Conservation (phyloP, 2,113 vertebrate genomes). For the Cichladusa arquata region DNA sequence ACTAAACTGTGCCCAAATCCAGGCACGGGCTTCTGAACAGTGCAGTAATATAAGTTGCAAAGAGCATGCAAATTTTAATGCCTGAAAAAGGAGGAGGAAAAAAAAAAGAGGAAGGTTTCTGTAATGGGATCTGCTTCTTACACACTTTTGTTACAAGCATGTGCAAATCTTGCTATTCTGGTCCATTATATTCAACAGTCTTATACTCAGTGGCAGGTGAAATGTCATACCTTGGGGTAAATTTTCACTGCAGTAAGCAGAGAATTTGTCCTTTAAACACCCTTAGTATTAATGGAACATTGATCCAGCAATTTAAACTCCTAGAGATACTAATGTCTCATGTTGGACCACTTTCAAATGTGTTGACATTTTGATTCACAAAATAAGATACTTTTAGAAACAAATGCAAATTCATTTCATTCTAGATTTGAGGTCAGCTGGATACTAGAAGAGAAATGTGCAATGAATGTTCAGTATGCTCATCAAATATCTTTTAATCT, state of each 20-base stretch:
- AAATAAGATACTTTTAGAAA: constrained; percentile 44
- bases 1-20: background rate
- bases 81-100: background rate
- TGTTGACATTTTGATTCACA: constrained; percentile 42
- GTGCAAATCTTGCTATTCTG: constrained; percentile 21
- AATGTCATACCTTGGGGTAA: constrained; percentile 35
- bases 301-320: constrained; percentile 50
- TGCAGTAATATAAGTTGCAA: background rate
- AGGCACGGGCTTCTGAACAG: background rate
- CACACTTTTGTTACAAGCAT: background rate
- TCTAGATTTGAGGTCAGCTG: constrained; percentile 36
- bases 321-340: constrained; percentile 10
- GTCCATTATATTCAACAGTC: constrained; percentile 24
- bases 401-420: constrained; percentile 39
- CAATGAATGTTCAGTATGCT: background rate
- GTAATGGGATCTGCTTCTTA: background rate
- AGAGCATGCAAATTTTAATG: background rate
- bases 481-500: constrained; percentile 14
- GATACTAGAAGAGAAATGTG: background rate
- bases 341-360: constrained; percentile 2
- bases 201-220: constrained; percentile 12
- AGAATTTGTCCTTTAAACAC: constrained; percentile 61
- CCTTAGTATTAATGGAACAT: constrained; percentile 47
- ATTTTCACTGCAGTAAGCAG: constrained; percentile 60
- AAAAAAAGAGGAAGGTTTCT: background rate